Base-by-base conservation (phyloP, 2,797 vertebrate species). In the Enteromius treurensis region DNA sequence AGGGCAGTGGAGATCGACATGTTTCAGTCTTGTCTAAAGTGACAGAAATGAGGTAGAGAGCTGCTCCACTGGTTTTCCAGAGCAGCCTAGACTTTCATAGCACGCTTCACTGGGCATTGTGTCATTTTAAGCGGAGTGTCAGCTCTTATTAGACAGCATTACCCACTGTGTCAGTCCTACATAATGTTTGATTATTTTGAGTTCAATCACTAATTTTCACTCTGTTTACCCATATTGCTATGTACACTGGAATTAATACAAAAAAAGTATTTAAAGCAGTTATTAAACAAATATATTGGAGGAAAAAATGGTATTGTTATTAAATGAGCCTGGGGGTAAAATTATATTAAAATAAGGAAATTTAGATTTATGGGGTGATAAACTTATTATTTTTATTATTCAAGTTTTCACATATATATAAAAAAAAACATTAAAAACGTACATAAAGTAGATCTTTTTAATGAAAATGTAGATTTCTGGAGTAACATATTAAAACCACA, bases 11-110 rank as follows among this genome's bases (percentile, higher is more conserved):
- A 78, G 76, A 77, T 29, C 55, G 71, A 87, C 53, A 70, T 74
- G 77, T 83, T 82, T 87, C 58, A 84, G 83, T 84, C 70, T 87
- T 86, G 71, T 89, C 58, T 83, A 73, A 89, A 88, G 88, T 89
- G 88, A 89, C 86, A 89, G 82, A 84, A 82, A 79, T 83, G 81
- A 89, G 87, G 75, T 69, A 58, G 62, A 67, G 69, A 82, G 85
- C 89, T 88, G 83, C 87, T 87, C 81, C 37, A 49, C 49, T 87
- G 82, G 75, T 85, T 75, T 85, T 88, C 88, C 85, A 55, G 55
- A 45, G 45, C 47, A 76, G 71, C 67, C 62, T 23, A 76, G 34
- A 67, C 79, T 83, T 58, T 89, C 71, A 84, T 14, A 80, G 73
- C 86, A 88, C 8, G 79, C 80, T 84, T 88, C 83, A 81, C 29